Evolutionary conservation across 2,113 vertebrate species (phyloP), one percentile per base, ranked within the genome.

Genomic region (Oplegnathus fasciatus): DNA sequence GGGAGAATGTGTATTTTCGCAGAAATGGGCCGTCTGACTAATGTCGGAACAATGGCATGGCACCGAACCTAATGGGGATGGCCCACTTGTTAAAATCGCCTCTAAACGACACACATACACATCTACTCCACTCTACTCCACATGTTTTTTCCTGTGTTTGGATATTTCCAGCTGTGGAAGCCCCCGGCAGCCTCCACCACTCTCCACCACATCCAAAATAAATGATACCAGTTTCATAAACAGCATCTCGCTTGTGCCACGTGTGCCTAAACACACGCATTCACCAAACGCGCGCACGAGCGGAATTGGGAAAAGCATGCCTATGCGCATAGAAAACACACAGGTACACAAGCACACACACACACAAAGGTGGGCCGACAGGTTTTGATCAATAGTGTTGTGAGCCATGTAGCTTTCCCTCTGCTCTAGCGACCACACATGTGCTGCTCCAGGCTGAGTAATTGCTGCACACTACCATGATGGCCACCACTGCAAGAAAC

Each of bases 181-280:
- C 78, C 48, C 20, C 54, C 14, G 37, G 69, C 83, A 72, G 83
- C 66, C 2, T 26, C 50, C 68, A 37, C 1, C 75, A 75, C 26
- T 55, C 42, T 66, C 65, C 65, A 26, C 61, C 73, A 46, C 70
- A 68, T 52, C 69, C 79, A 85, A 86, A 82, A 92, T 79, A 90
- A 89, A 93, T 90, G 82, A 90, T 82, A 86, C 78, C 89, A 93
- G 89, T 94, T 94, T 91, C 77, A 90, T 84, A 83, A 89, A 78
- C 86, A 72, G 89, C 68, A 60, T 84, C 68, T 87, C 69, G 44
- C 80, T 76, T 62, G 76, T 73, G 73, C 79, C 77, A 84, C 55
- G 15, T 75, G 30, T 58, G 40, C 66, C 71, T 52, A 42, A 66
- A 64, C 77, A 75, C 55, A 76, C 61, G 80, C 77, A 34, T n/a